These are phyloP conservation scores for Enteromius paludinosus DNA, from an alignment of 2,797 vertebrate genomes.

Conservation along the genomic window DNA sequence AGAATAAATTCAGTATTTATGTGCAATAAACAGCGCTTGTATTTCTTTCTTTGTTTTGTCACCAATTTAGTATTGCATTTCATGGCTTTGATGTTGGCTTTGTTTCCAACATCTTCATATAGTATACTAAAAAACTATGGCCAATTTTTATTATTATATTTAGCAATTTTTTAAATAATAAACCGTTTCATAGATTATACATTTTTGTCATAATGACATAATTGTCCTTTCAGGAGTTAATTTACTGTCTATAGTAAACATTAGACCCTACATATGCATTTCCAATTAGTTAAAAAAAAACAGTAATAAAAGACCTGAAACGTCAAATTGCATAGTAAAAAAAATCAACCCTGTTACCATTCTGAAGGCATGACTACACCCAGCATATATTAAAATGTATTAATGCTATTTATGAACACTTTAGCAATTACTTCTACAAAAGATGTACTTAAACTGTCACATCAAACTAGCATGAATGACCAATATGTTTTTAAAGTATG, in stretches of 20 bases:
- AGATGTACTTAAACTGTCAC: neutral
- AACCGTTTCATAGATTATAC: neutral
- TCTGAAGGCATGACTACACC: neutral
- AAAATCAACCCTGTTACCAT: neutral
- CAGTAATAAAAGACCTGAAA: neutral
- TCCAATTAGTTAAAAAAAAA: neutral
- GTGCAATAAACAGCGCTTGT: neutral
- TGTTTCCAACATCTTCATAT: neutral
- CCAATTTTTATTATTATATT: neutral
- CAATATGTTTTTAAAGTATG: neutral
- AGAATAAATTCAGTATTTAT: neutral
- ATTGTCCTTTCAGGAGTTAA: neutral
- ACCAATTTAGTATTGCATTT: neutral
- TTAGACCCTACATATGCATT: neutral
- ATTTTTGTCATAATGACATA: neutral
- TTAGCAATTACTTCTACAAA: neutral
- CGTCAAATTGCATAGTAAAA: neutral
- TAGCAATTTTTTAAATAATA: neutral
- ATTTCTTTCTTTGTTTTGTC: neutral
- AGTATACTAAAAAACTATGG: neutral
- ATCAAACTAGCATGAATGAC: neutral
- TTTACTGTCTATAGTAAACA: neutral
- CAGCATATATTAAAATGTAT: neutral
- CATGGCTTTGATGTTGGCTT: neutral
- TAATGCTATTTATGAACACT: neutral